A percentile compares a stretch with the other conserved stretches of the same genome.
phyloP scores from a whole-genome alignment of 2,797 vertebrate species.

The Notamacropus eugenii region DNA sequence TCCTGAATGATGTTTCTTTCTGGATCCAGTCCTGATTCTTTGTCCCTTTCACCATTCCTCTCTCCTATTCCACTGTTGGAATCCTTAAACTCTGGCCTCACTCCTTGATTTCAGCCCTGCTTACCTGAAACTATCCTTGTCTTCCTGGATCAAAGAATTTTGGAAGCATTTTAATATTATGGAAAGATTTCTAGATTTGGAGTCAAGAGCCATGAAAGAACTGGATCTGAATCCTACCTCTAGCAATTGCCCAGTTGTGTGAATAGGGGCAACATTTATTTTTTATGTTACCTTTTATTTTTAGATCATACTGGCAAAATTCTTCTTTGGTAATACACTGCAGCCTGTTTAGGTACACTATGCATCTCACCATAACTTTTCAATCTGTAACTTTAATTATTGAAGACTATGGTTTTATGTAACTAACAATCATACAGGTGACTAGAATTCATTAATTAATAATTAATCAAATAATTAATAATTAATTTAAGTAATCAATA shows the following conservation, averaged over 20 bases:
- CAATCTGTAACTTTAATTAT: neutral
- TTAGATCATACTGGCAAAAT: neutral
- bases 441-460: neutral
- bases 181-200: neutral
- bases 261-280: neutral
- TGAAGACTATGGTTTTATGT: neutral
- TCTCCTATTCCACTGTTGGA: neutral
- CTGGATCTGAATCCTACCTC: neutral
- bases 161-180: neutral
- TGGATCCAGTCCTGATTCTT: neutral
- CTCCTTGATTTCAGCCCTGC: neutral
- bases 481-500: too few species aligned
- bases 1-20: neutral
- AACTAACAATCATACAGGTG: neutral
- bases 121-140: neutral
- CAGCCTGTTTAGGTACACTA: too few species aligned
- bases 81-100: neutral
- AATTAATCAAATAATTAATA: too few species aligned
- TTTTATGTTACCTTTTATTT: neutral
- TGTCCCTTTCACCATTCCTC: neutral
- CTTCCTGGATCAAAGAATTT: neutral
- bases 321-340: neutral
- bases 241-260: neutral
- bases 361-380: neutral
- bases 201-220: neutral